Conservation (phyloP, 2,113 vertebrate genomes). For the Mesembrinibis cayennensis region DNA sequence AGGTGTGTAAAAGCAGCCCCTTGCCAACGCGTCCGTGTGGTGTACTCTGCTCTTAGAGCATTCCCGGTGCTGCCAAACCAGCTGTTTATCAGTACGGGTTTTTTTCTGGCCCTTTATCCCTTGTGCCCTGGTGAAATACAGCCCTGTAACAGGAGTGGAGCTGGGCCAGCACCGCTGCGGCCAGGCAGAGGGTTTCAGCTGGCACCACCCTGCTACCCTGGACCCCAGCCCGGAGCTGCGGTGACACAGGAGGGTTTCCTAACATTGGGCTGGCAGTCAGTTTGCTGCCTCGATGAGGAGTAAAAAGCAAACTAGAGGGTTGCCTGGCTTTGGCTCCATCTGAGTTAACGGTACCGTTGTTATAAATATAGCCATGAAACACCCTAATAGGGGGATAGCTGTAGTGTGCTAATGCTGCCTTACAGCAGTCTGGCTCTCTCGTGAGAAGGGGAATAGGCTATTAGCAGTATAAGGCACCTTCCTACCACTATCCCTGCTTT, state of each 20-base stretch:
- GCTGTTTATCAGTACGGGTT: not conserved
- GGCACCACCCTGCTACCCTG: not conserved
- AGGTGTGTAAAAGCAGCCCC: not conserved
- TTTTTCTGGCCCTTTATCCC: not conserved
- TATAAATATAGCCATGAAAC: not conserved
- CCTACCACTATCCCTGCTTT: not conserved
- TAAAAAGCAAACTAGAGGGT: not conserved
- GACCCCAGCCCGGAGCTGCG: not conserved
- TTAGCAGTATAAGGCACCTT: not conserved
- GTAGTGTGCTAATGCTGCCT: accelerated
- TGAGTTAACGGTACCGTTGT: not conserved
- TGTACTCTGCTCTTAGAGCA: not conserved
- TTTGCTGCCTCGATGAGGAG: not conserved
- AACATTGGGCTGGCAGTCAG: accelerated
- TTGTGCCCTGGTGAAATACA: not conserved
- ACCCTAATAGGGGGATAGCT: not conserved
- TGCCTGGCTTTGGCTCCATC: not conserved
- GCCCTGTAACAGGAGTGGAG: not conserved
- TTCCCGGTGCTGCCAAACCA: not conserved
- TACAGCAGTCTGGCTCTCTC: not conserved
- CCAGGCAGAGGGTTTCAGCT: not conserved
- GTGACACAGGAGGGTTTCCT: not conserved
- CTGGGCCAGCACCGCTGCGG: accelerated
- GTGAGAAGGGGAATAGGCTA: not conserved
- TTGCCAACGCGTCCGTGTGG: accelerated